Evolutionary conservation across 2,888 invertebrate genomes (phyloP).

Genomic region (Diaphora mendica): DNA sequence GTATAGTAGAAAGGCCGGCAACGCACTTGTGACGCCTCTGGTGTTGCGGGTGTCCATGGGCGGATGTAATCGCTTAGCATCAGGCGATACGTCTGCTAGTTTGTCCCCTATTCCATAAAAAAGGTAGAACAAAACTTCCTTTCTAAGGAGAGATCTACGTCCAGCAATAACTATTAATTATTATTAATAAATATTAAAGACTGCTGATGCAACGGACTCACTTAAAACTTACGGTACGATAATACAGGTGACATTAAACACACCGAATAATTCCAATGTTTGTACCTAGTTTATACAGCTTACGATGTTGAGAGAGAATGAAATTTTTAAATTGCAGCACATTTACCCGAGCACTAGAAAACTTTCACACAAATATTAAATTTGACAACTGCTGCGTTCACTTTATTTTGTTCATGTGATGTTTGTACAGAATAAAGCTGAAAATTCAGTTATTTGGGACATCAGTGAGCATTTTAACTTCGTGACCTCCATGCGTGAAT

Average conservation of each 20-base stretch:
- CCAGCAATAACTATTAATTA: no score
- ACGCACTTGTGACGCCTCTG: no score
- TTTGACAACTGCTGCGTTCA: not conserved
- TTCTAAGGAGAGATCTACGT: no score
- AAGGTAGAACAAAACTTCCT: no score
- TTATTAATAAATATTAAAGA: no score
- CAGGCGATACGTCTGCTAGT: no score
- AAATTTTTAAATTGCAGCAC: not conserved
- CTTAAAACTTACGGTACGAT: not conserved
- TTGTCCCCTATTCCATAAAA: no score
- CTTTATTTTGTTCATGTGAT: not conserved
- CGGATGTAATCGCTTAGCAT: no score
- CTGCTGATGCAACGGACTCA: no score
- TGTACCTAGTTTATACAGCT: not conserved
- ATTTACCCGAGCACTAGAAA: not conserved
- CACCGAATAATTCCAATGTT: not conserved
- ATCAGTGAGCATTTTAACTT: not conserved
- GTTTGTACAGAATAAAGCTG: not conserved
- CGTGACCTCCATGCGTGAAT: not conserved
- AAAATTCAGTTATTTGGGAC: conserved; percentile 2
- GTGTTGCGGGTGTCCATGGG: no score
- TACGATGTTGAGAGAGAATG: not conserved
- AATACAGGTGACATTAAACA: not conserved
- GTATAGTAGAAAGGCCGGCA: no score
- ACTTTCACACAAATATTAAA: not conserved